Conservation (phyloP, 1,140 invertebrate genomes). For the Drosophila albomicans region DNA sequence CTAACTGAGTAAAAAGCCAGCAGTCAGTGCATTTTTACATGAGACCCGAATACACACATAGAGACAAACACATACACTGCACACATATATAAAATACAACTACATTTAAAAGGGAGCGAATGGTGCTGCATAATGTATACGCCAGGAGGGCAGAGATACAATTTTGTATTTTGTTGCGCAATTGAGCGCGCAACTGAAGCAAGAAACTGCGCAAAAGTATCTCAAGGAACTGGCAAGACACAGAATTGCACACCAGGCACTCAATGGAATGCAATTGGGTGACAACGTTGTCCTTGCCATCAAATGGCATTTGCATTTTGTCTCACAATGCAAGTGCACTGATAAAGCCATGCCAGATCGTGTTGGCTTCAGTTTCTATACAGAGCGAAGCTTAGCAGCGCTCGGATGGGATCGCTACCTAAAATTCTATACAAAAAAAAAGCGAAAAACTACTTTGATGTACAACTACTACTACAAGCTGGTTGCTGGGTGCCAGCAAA, state of each 20-base stretch:
- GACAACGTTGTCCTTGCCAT: constrained; percentile 60
- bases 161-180: constrained; percentile 76
- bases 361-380: neutral
- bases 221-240: constrained; percentile 34
- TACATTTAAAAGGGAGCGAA: constrained; percentile 33
- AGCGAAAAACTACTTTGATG: constrained; percentile 63
- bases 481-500: constrained; percentile 39
- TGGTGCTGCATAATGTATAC: constrained; percentile 68
- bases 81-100: constrained; percentile 29
- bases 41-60: constrained; percentile 11
- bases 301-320: constrained; percentile 75
- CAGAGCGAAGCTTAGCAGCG: neutral
- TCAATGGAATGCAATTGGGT: constrained; percentile 58
- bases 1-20: constrained; percentile 47
- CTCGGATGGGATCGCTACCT: constrained; percentile 31
- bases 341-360: constrained; percentile 70
- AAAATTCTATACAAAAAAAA: constrained; percentile 51
- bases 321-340: constrained; percentile 35
- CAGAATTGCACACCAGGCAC: constrained; percentile 46
- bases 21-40: constrained; percentile 49
- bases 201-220: constrained; percentile 52
- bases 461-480: no score
- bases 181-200: constrained; percentile 79
- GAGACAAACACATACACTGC: constrained; percentile 9
- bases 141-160: constrained; percentile 51